Evolutionary conservation across 2,888 invertebrate genomes (phyloP).

Genomic region (Disparrhopalites patrizii): DNA sequence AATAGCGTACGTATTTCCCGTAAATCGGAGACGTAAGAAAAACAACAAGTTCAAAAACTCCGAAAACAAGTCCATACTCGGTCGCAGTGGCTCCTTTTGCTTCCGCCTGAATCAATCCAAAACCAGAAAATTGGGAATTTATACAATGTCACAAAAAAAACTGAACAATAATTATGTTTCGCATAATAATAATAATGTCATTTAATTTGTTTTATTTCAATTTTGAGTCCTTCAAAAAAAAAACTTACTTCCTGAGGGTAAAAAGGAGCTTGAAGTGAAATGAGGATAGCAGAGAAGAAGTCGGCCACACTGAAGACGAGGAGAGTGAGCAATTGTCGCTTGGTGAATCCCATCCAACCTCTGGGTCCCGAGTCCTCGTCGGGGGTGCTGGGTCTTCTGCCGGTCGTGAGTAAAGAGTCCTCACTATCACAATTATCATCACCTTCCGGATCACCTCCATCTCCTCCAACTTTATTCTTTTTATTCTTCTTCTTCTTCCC

Average conservation of each 20-base stretch:
- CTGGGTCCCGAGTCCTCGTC: background rate
- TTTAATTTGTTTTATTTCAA: background rate
- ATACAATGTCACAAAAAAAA: too few species aligned
- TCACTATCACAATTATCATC: slow-evolving; percentile 8
- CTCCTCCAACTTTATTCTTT: too few species aligned
- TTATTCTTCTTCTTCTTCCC: too few species aligned
- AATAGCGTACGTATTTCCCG: too few species aligned
- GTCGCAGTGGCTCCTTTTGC: slow-evolving; percentile 73
- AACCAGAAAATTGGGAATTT: background rate
- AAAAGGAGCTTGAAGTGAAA: slow-evolving; percentile 79
- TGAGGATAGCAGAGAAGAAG: slow-evolving; percentile 78
- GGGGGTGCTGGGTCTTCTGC: background rate
- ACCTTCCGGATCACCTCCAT: background rate
- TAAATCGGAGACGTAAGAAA: slow-evolving; percentile 77
- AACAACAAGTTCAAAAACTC: slow-evolving; percentile 76
- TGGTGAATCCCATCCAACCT: slow-evolving; percentile 57
- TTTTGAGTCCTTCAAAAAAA: background rate
- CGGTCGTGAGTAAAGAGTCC: background rate
- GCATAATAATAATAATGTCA: background rate
- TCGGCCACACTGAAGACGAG: slow-evolving; percentile 75
- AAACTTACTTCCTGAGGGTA: slow-evolving; percentile 70
- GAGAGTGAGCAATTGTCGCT: slow-evolving; percentile 72
- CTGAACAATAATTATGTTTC: background rate
- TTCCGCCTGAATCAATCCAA: slow-evolving; percentile 62
- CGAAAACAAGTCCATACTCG: slow-evolving; percentile 81